These are phyloP conservation scores for Eulemur mongoz DNA, from an alignment of 2,797 vertebrate genomes.

Conservation along the genomic window DNA sequence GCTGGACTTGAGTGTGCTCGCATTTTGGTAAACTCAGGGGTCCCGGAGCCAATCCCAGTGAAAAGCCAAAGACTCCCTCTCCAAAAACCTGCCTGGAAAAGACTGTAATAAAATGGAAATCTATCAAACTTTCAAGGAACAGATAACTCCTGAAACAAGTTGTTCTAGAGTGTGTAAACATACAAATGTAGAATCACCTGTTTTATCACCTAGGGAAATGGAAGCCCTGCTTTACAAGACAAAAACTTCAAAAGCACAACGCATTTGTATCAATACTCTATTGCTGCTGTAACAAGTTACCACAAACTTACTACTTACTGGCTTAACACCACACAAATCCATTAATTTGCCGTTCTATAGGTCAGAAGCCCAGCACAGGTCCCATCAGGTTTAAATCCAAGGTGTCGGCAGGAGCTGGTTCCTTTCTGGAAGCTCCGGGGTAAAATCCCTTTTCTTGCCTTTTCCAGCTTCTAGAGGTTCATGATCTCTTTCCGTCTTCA, in stretches of 20 bases:
- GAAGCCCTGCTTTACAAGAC: neutral
- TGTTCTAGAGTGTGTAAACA: neutral
- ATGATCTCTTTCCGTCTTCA: neutral
- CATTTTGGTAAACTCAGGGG: too few relatives aligned
- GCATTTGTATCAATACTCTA: neutral
- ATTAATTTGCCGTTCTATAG: neutral
- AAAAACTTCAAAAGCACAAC: neutral
- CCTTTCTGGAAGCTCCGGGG: too few relatives aligned
- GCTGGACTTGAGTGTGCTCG: too few relatives aligned
- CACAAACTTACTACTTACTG: neutral
- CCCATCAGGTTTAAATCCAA: too few relatives aligned
- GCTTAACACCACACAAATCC: neutral
- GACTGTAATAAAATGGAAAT: neutral
- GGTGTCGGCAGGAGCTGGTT: neutral
- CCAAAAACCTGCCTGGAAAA: neutral
- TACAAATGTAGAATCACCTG: neutral
- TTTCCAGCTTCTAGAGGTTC: neutral
- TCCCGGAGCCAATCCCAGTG: too few relatives aligned
- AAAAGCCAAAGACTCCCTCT: neutral
- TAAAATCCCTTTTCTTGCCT: too few relatives aligned
- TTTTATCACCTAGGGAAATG: neutral
- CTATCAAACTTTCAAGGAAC: neutral
- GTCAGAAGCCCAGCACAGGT: neutral
- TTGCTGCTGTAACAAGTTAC: neutral
- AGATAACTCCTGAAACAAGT: neutral